Evolutionary conservation across 2,888 invertebrate species (phyloP), one percentile per base, ranked within the genome.

Genomic region (Onchidella celtica): DNA sequence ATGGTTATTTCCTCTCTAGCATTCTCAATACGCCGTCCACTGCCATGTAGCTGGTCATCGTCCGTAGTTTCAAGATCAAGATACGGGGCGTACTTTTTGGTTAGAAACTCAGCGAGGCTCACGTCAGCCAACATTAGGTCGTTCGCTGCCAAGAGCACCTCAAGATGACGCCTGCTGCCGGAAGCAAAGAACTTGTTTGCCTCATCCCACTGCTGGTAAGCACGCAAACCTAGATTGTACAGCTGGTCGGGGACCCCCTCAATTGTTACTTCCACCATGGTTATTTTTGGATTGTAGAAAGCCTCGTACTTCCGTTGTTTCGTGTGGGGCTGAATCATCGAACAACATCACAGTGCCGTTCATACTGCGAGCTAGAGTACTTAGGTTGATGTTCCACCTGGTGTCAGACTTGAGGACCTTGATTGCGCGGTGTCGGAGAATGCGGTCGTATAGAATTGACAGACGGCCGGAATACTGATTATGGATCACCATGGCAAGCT

Each of bases 401-500:
- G 68, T 36, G 68, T 68, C 69, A 2, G 14, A 47, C 3, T 14
- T 27, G 24, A 27, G 11, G 24, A 24, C 1, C 0, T 0, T 14
- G 17, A 70, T n/a, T 4, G 3, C 55, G 17, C 72, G 72, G 6
- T 72, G 72, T 6, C 57, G 70, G n/a, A 57, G 70, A 24, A 72
- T 21, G 6, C 55, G n/a, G 32, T 72, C n/a, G n/a, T n/a, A n/a
- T n/a, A n/a, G n/a, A n/a, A n/a, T n/a, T n/a, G n/a, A n/a, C n/a
- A n/a, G n/a, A 21, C 74, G 38, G 4, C 27, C 21, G 11, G 24
- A n/a, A 38, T 61, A 74, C 27, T 61, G 61, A 38, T 36, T 61
- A 17, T 17, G 3, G 27, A 74, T 27, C 38, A 27, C 0, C 21
- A 24, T 4, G 36, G 61, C 61, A 2, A 72, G 32, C 0, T 29